These are phyloP conservation scores for Epinotia nisella DNA, from an alignment of 2,888 invertebrate species.

Conservation along the genomic window DNA sequence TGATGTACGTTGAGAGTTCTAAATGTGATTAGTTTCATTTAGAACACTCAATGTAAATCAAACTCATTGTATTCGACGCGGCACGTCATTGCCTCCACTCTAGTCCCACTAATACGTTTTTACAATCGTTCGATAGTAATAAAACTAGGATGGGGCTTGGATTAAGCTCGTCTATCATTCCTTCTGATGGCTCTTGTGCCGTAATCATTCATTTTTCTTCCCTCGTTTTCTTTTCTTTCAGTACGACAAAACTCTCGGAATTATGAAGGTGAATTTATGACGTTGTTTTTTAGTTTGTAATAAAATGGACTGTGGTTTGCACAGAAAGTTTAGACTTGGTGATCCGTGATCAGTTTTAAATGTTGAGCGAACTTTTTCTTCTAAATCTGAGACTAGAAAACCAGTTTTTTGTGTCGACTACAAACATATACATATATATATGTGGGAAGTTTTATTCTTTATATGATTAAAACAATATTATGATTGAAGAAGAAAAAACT, in stretches of 20 bases:
- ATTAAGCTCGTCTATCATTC: conserved; percentile 85
- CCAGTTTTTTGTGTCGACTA: background rate
- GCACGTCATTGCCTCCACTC: conserved; percentile 51
- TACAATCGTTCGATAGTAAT: conserved; percentile 82
- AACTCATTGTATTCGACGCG: conserved; percentile 48
- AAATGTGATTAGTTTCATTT: background rate
- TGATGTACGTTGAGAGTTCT: too few relatives aligned
- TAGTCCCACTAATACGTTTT: conserved; percentile 81
- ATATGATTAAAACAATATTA: too few relatives aligned
- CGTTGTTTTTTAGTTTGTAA: conserved; percentile 20
- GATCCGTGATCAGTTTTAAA: background rate
- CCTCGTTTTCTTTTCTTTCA: conserved; percentile 79
- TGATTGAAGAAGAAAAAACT: too few relatives aligned
- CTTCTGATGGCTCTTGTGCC: conserved; percentile 84
- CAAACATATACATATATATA: too few relatives aligned
- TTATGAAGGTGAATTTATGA: conserved; percentile 34
- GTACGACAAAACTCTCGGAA: conserved; percentile 48
- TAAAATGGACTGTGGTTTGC: background rate
- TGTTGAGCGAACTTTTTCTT: background rate
- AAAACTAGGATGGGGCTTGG: conserved; percentile 82
- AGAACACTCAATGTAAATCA: conserved; percentile 1
- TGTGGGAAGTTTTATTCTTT: too few relatives aligned
- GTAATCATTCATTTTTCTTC: conserved; percentile 85
- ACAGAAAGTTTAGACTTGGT: background rate
- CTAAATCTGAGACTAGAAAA: background rate